These are phyloP conservation scores for Rhea americana DNA, from an alignment of 2,113 vertebrate species.

Conservation along the genomic window DNA sequence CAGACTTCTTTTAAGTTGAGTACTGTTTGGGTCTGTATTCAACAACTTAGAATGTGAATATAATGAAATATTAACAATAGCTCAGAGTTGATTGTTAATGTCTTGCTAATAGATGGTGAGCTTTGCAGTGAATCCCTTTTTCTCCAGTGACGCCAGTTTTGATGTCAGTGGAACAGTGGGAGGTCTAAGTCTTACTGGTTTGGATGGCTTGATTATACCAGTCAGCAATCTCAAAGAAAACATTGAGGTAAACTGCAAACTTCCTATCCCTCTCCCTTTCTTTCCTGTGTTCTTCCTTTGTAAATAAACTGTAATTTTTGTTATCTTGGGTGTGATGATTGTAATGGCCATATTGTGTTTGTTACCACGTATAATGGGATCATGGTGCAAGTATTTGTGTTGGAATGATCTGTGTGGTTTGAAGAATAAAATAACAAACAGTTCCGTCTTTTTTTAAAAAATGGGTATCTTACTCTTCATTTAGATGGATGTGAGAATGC, in stretches of 20 bases:
- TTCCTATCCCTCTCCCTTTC: not conserved
- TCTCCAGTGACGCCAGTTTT: conserved; percentile 67
- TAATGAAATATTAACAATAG: not conserved
- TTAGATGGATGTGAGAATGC: not conserved
- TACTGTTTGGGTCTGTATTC: not conserved
- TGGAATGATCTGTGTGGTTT: not conserved
- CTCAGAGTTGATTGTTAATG: not conserved
- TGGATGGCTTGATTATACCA: conserved; percentile 80
- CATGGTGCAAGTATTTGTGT: not conserved
- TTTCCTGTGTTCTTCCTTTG: not conserved
- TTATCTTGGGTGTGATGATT: not conserved
- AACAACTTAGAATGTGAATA: not conserved
- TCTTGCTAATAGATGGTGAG: conserved; percentile 87
- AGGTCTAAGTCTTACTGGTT: conserved; percentile 82
- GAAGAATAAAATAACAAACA: not conserved
- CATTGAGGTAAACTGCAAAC: conserved; percentile 81
- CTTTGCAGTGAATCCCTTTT: conserved; percentile 87
- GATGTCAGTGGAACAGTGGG: conserved; percentile 84
- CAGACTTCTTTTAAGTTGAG: not conserved
- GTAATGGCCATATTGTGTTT: not conserved
- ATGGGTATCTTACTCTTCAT: not conserved
- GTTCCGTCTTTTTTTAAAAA: not conserved
- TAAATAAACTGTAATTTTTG: not conserved
- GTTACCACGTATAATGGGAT: not conserved
- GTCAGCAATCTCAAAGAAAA: conserved; percentile 83